Base-by-base conservation (phyloP, 2,888 invertebrate genomes). In the Agrotis ipsilon region DNA sequence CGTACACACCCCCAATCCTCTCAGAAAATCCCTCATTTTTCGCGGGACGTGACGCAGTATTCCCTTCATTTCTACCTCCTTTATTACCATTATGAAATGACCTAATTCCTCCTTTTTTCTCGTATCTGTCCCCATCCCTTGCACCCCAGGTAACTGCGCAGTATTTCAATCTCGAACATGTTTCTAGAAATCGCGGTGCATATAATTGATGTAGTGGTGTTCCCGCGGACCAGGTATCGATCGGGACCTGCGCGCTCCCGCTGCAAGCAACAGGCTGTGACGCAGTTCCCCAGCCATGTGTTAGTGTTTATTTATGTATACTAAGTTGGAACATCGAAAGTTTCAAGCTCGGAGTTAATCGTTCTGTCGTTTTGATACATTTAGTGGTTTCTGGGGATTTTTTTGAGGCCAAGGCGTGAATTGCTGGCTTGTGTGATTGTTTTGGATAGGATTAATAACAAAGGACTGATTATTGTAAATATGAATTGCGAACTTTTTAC, bases 171-270 rank as follows among this genome's bases (percentile, higher is more conserved):
- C 72, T 59, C 68, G 75, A 76, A 72, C 63, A 64, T 55, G 76
- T 71, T 79, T 83, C 82, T 85, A 85, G 84, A 85, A 83, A 58
- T 67, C 64, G 70, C 69, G 78, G 76, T 83, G 84, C 85, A 89
- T 89, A 88, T 86, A 82, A 81, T 81, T 87, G 82, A 80, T 80
- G 81, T 76, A 79, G 77, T 86, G 83, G 80, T 85, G 79, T 84
- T 82, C 79, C 84, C 81, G 60, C 66, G 70, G 83, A 79, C 83
- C 82, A 75, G 82, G 79, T 91, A 92, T 93, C 87, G 93, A 92
- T 92, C 90, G 86, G 82, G 83, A 88, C 92, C 92, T 93, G 93
- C 93, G 93, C 93, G 87, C 71, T 80, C 75, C 79, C 68, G 81
- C 66, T 86, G 87, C 89, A 86, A 88, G 86, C 91, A 90, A 90